phyloP scores from a whole-genome alignment of 2,113 vertebrate genomes.

The Psilopsiagon aurifrons region DNA sequence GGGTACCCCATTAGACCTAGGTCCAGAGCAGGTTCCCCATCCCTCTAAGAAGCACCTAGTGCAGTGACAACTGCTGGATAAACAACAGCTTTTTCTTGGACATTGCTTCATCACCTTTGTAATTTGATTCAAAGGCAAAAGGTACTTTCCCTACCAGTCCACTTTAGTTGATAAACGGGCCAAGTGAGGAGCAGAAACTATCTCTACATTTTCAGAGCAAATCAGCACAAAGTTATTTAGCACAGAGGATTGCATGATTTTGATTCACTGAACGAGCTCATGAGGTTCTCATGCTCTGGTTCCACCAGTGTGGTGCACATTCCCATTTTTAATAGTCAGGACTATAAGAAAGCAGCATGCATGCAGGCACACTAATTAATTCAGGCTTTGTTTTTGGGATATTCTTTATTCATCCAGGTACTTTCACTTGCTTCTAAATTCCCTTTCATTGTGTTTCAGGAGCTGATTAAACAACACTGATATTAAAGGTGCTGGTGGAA shows the following conservation, averaged over 20 bases:
- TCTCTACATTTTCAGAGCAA: neutral
- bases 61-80: neutral
- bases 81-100: neutral
- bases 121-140: neutral
- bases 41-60: neutral
- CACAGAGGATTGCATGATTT: neutral
- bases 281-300: neutral
- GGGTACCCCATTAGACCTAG: neutral
- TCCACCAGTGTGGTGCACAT: neutral
- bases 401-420: neutral
- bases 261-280: neutral
- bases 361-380: neutral
- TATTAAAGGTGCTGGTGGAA: conserved; percentile 9
- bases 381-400: neutral
- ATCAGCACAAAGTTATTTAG: conserved; percentile 11
- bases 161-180: neutral
- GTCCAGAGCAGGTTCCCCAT: neutral
- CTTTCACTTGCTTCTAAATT: neutral
- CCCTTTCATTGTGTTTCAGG: neutral
- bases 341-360: neutral
- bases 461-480: neutral
- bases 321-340: neutral
- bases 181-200: neutral
- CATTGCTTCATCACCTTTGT: neutral
- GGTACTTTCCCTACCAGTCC: neutral